These are phyloP conservation scores for Sebastes iracundus DNA, from an alignment of 2,797 vertebrate species.

Conservation along the genomic window DNA sequence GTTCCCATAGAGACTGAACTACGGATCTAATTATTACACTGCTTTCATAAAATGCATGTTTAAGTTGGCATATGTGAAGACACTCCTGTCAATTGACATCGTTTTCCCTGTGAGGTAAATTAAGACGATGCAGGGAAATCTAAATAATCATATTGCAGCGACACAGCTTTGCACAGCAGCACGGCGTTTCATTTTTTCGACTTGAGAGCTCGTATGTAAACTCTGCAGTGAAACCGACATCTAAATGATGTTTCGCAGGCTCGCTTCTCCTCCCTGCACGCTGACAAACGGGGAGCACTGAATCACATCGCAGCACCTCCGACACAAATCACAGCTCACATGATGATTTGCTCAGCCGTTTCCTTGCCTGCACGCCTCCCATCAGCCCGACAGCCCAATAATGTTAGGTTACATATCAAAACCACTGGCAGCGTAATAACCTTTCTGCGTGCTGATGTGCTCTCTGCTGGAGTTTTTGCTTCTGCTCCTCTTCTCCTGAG, in stretches of 20 bases:
- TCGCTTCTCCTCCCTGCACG: neutral
- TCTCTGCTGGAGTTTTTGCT: constrained; percentile 26
- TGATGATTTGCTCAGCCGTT: constrained; percentile 29
- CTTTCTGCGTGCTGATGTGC: constrained; percentile 31
- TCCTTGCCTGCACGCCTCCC: constrained; percentile 22
- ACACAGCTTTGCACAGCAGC: neutral
- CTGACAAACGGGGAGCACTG: constrained; percentile 24
- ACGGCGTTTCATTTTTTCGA: neutral
- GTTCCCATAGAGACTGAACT: constrained; percentile 3
- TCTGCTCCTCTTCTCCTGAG: constrained; percentile 24
- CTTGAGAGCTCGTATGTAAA: constrained; percentile 8
- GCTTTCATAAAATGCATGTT: neutral
- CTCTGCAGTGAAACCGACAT: constrained; percentile 14
- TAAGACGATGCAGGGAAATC: neutral
- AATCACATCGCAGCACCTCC: constrained; percentile 33
- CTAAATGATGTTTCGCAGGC: constrained; percentile 24
- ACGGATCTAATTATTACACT: neutral
- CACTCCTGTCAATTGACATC: neutral
- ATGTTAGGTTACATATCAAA: constrained; percentile 58
- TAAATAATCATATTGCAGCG: neutral
- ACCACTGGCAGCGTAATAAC: constrained; percentile 54
- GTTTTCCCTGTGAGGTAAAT: neutral
- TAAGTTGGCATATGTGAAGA: neutral
- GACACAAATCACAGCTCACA: constrained; percentile 53
- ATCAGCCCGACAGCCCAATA: constrained; percentile 38